Conservation (phyloP, 2,888 invertebrate genomes). For the Cacoxenus indagator region DNA sequence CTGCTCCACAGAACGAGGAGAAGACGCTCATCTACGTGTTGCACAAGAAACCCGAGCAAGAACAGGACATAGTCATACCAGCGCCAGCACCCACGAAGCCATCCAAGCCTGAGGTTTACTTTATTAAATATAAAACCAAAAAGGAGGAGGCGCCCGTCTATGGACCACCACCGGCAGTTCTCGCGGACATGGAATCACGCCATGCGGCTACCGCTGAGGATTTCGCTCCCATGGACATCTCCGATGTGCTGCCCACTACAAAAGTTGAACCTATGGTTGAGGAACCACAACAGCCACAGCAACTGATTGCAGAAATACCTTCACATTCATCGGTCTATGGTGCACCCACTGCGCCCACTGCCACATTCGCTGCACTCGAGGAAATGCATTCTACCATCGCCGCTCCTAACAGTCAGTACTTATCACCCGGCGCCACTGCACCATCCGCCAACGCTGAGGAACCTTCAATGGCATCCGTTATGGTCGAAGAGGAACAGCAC, state of each 20-base stretch:
- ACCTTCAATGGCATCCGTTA: conserved; percentile 55
- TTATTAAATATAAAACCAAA: conserved; percentile 74
- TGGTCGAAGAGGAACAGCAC: conserved; percentile 47
- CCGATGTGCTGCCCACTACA: conserved; percentile 50
- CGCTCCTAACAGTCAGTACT: conserved; percentile 55
- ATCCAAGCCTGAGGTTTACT: conserved; percentile 90
- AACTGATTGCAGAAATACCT: conserved; percentile 32
- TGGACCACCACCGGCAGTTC: conserved; percentile 62
- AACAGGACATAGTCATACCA: conserved; percentile 83
- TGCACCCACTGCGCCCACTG: conserved; percentile 47
- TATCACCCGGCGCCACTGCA: conserved; percentile 51
- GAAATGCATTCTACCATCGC: conserved; percentile 50
- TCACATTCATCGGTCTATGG: conserved; percentile 47
- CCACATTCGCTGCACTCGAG: conserved; percentile 43
- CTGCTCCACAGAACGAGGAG: conserved; percentile 85
- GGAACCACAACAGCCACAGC: conserved; percentile 38
- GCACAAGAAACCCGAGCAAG: conserved; percentile 88
- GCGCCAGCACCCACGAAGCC: conserved; percentile 84
- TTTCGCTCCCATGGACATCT: conserved; percentile 29
- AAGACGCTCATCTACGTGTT: conserved; percentile 90
- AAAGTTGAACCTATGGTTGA: conserved; percentile 42
- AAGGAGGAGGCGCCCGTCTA: conserved; percentile 65
- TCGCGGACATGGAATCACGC: conserved; percentile 12
- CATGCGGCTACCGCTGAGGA: conserved; percentile 19
- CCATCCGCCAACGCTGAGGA: conserved; percentile 42